Evolutionary conservation across 2,113 vertebrate genomes (phyloP).

Genomic region (Oostethus manadensis): DNA sequence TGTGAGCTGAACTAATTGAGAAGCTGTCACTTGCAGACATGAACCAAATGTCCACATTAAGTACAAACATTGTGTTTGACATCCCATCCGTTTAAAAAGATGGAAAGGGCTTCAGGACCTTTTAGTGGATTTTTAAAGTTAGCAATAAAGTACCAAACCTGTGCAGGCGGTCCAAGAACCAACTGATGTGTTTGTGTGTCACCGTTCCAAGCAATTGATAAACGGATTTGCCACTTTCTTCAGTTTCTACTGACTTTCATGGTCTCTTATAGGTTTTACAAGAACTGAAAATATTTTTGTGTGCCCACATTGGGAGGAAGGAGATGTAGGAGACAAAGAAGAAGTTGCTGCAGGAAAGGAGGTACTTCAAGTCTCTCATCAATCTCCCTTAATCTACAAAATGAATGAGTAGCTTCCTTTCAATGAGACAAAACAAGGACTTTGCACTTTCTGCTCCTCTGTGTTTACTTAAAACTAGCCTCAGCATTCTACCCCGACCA

Average conservation of each 20-base stretch:
- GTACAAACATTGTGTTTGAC: constrained; percentile 63
- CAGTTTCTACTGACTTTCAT: constrained; percentile 25
- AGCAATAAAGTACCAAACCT: constrained; percentile 22
- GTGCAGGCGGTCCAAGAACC: constrained; percentile 59
- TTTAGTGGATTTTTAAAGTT: constrained; percentile 40
- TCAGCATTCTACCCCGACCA: not conserved
- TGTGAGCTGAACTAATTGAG: constrained; percentile 66
- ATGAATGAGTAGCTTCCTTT: not conserved
- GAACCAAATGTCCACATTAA: constrained; percentile 65
- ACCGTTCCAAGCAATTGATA: constrained; percentile 40
- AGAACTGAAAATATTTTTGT: not conserved
- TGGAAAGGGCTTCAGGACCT: constrained; percentile 51
- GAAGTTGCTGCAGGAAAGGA: constrained; percentile 6
- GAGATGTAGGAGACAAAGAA: constrained; percentile 37
- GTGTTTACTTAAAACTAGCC: not conserved
- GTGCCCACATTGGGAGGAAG: not conserved
- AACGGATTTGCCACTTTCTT: constrained; percentile 43
- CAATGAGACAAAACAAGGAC: constrained; percentile 6
- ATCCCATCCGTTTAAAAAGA: constrained; percentile 45
- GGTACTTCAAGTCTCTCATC: constrained; percentile 1
- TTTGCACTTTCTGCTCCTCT: not conserved
- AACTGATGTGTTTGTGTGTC: constrained; percentile 37
- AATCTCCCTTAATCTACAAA: constrained; percentile 2
- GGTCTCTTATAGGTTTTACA: constrained; percentile 6
- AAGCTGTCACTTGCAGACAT: constrained; percentile 61